These are phyloP conservation scores for Anoplopoma fimbria DNA, from an alignment of 2,113 vertebrate species.

Conservation along the genomic window DNA sequence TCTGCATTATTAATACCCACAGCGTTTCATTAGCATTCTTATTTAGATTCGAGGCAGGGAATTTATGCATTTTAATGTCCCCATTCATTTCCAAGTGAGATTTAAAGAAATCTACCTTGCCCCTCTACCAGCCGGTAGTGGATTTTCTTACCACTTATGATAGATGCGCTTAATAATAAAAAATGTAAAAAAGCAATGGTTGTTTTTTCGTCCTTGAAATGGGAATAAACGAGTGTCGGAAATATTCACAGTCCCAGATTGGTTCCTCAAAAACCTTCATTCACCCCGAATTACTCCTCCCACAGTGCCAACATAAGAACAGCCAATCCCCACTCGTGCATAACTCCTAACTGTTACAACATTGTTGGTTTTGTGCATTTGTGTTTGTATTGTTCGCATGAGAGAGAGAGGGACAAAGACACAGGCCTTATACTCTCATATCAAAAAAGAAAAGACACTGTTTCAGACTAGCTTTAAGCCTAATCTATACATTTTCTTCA, in stretches of 20 bases:
- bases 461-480: background rate
- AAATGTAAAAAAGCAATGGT: background rate
- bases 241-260: conserved; percentile 40
- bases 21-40: conserved; percentile 74
- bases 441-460: background rate
- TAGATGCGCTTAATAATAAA: background rate
- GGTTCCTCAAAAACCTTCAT: conserved; percentile 44
- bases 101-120: conserved; percentile 40
- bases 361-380: background rate
- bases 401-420: background rate
- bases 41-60: conserved; percentile 74
- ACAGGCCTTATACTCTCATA: background rate
- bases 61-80: conserved; percentile 77
- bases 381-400: background rate
- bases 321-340: background rate
- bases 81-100: conserved; percentile 60
- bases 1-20: conserved; percentile 71
- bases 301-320: conserved; percentile 18
- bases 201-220: conserved; percentile 22
- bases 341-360: background rate
- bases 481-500: conserved; percentile 9
- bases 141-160: conserved; percentile 17
- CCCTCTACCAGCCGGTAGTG: conserved; percentile 11
- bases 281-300: conserved; percentile 35
- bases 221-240: conserved; percentile 24